phyloP scores from a whole-genome alignment of 2,797 vertebrate genomes.

The Fistularia commersonii region DNA sequence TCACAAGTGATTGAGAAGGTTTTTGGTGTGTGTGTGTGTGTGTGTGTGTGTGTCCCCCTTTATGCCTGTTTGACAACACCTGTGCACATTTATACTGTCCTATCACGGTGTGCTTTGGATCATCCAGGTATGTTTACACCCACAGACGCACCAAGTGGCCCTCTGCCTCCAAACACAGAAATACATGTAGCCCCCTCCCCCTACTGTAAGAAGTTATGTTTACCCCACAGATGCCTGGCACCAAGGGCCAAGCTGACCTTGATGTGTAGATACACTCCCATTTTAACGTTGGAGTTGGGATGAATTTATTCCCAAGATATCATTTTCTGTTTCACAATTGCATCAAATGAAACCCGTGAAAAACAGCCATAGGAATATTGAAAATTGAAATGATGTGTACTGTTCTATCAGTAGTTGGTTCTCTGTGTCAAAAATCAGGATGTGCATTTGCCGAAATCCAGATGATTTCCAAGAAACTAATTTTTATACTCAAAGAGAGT shows the following conservation, averaged over 20 bases:
- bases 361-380: slow-evolving; percentile 6
- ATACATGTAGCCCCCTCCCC: slow-evolving; percentile 2
- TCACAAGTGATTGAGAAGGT: slow-evolving; percentile 9
- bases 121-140: slow-evolving; percentile 63
- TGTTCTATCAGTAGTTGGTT: slow-evolving; percentile 6
- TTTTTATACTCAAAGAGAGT: too few species aligned
- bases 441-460: too few species aligned
- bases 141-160: slow-evolving; percentile 42
- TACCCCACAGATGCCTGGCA: slow-evolving; percentile 59
- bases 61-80: slow-evolving; percentile 22
- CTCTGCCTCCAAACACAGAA: slow-evolving; percentile 7
- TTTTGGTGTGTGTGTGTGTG: slow-evolving; percentile 38
- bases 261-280: slow-evolving; percentile 1
- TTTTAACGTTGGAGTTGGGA: background rate
- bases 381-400: slow-evolving; percentile 1
- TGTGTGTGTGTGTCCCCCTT: too few species aligned
- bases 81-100: slow-evolving; percentile 58
- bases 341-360: background rate
- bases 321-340: background rate
- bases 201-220: slow-evolving; percentile 37
- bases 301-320: slow-evolving; percentile 1
- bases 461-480: too few species aligned
- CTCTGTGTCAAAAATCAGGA: slow-evolving; percentile 1
- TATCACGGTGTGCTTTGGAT: slow-evolving; percentile 14
- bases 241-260: slow-evolving; percentile 49